Percentiles rank a stretch among this genome's conserved stretches.
These are phyloP conservation scores for Drosophila prostipennis DNA, from an alignment of 2,888 invertebrate species.

Conservation along the genomic window DNA sequence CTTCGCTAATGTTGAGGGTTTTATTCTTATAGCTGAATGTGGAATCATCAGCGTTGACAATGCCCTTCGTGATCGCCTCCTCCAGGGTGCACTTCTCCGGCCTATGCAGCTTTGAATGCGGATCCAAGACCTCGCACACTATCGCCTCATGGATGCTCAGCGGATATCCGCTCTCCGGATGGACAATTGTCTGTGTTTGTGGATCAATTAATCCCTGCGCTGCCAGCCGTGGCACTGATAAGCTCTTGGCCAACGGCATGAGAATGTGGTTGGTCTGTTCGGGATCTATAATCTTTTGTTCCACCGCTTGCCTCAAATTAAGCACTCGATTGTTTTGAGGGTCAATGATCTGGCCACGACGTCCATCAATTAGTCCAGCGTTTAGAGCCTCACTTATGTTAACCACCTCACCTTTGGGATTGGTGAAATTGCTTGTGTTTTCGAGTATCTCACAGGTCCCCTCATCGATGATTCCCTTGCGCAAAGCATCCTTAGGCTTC, in stretches of 20 bases:
- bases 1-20: constrained; percentile 88
- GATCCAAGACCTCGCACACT: constrained; percentile 94
- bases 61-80: constrained; percentile 89
- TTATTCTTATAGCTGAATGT: constrained; percentile 87
- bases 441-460: constrained; percentile 90
- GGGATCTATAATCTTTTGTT: constrained; percentile 91
- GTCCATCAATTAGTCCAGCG: constrained; percentile 89
- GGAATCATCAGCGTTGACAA: constrained; percentile 90
- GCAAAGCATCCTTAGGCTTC: constrained; percentile 90
- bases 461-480: constrained; percentile 91
- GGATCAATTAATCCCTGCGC: constrained; percentile 94
- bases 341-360: constrained; percentile 92
- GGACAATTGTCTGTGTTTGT: constrained; percentile 90
- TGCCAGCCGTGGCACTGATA: constrained; percentile 93
- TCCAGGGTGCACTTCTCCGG: constrained; percentile 89
- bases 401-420: constrained; percentile 86
- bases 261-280: constrained; percentile 90
- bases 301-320: constrained; percentile 93
- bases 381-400: constrained; percentile 91
- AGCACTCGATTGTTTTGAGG: constrained; percentile 92
- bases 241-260: constrained; percentile 91
- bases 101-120: constrained; percentile 89
- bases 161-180: constrained; percentile 93
- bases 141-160: constrained; percentile 93
- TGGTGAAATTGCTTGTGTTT: constrained; percentile 86